Base-by-base conservation (phyloP, 2,113 vertebrate genomes). In the Aleadryas rufinucha region DNA sequence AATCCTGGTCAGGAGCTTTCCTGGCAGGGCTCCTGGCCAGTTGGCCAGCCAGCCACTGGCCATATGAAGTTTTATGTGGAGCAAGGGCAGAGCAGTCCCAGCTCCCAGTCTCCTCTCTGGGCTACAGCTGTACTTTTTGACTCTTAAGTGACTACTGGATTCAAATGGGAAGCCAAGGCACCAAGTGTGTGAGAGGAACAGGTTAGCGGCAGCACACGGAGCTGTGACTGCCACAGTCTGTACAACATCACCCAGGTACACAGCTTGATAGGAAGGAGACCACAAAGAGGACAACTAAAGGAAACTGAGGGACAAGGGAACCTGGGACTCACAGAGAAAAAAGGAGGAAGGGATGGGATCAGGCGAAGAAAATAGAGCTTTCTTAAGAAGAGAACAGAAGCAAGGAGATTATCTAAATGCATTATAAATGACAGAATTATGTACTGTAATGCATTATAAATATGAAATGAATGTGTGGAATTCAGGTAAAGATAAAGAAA, bases 31-130 rank as follows among this genome's bases (percentile, higher is more conserved):
- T 84, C 44, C 33, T 0, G 0, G 49, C 83, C 11, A 21, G n/a
- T 2, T 45, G 6, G 63, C 87, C 4, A 0, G 63, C 39, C 39
- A 41, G 56, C 27, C 16, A 7, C 39, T 0, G 23, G 53, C 59
- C 39, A 7, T 0, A 1, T 17, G 41, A 27, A 65, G n/a, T 53
- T 56, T 7, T 27, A 0, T 1, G 7, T 7, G 3, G 65, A 56
- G 57, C 2, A 3, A 44, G 13, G 68, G 27, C 68, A 74, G 50
- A 65, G 54, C 28, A 37, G 17, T 27, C 63, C 23, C 37, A 26
- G 41, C 31, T 69, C n/a, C 42, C 57, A 35, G 42, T 69, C 49
- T 57, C 19, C 13, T 56, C 30, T 31, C 76, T 37, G 65, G 41
- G 50, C 22, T 78, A 1, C 1, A 1, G 60, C 10, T 31, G 7